A percentile compares a stretch with the other conserved stretches of the same genome.
Conservation (phyloP, 1,140 invertebrate genomes). For the Rhagoletis pomonella region DNA sequence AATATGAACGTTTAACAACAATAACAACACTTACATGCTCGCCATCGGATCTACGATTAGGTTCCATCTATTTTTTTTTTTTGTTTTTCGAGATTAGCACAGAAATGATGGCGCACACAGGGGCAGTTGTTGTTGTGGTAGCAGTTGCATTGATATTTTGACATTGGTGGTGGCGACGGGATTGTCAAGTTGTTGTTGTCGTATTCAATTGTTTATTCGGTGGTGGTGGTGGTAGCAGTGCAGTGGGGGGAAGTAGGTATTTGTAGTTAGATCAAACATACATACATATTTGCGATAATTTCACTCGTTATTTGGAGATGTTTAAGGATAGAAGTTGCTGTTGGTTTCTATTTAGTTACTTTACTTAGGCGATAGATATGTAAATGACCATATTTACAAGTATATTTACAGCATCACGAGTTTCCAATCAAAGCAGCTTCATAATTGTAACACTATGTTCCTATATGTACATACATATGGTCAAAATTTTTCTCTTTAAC, state of each 20-base stretch:
- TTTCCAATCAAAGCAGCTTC: no score
- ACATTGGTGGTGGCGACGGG: constrained; percentile 1
- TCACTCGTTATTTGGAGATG: not conserved
- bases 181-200: constrained; percentile 17
- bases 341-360: no score
- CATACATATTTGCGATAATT: not conserved
- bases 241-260: constrained; percentile 21
- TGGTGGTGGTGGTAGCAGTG: constrained; percentile 13
- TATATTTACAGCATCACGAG: no score
- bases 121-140: constrained; percentile 34
- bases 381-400: no score
- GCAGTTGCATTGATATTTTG: constrained; percentile 8
- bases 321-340: not conserved
- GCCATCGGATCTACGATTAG: constrained; percentile 82
- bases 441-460: no score
- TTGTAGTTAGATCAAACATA: not conserved
- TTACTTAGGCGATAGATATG: no score
- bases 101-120: not conserved
- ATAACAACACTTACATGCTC: constrained; percentile 81
- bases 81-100: constrained; percentile 63
- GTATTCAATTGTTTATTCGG: constrained; percentile 6
- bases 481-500: no score
- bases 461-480: no score
- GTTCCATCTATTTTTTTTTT: no score
- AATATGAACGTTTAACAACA: constrained; percentile 50